Conservation (phyloP, 2,797 vertebrate species). For the Cephalopachus bancanus region DNA sequence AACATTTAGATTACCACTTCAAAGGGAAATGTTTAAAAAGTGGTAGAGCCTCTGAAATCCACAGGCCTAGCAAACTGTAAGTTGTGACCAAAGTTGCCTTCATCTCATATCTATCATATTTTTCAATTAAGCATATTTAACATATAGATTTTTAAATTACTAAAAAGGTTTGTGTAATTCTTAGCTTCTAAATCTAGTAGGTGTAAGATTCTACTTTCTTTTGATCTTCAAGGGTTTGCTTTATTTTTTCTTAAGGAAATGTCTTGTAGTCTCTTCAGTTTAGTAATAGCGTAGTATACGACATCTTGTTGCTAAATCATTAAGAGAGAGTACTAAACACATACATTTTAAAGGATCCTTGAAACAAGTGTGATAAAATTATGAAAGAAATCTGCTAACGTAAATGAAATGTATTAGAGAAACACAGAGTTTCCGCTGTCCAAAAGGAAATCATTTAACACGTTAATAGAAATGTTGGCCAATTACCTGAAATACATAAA, state of each 20-base stretch:
- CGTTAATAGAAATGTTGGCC: constrained; percentile 39
- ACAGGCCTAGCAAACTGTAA: background rate
- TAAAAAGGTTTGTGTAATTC: background rate
- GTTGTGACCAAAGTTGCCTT: background rate
- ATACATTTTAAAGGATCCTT: constrained; percentile 1
- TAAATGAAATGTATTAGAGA: constrained; percentile 15
- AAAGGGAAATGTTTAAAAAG: background rate
- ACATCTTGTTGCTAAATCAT: constrained; percentile 12
- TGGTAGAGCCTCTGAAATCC: background rate
- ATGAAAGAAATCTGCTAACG: constrained; percentile 18
- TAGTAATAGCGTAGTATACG: background rate
- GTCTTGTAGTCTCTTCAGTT: constrained; percentile 19
- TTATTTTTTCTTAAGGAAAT: constrained; percentile 32
- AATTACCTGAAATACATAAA: background rate
- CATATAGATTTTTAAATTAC: constrained; percentile 1
- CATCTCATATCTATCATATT: background rate
- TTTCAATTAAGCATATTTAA: constrained; percentile 24
- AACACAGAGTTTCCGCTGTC: too few species aligned
- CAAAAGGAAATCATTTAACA: constrained; percentile 1
- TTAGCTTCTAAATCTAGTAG: constrained; percentile 36
- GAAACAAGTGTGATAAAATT: constrained; percentile 31
- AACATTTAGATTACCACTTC: background rate
- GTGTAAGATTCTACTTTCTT: constrained; percentile 25
- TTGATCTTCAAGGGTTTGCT: background rate
- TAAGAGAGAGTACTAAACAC: background rate